Percentiles rank a stretch among this genome's conserved stretches.
Evolutionary conservation across 2,888 invertebrate species (phyloP).

Genomic region (Eledona agricola): DNA sequence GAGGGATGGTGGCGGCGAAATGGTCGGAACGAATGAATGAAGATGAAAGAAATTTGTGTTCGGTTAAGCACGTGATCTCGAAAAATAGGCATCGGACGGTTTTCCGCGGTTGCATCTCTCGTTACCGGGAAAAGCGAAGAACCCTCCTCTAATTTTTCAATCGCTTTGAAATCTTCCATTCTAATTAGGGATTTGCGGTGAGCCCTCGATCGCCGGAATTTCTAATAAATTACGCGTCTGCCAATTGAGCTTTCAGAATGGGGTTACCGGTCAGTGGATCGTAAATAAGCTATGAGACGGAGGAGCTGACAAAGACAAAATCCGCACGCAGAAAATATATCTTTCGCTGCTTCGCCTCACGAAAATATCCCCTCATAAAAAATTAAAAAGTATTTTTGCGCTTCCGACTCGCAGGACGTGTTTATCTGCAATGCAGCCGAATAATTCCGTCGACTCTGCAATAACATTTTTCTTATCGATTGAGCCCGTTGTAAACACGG

Average conservation of each 20-base stretch:
- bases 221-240: slow-evolving; percentile 19
- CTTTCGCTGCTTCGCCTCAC: background rate
- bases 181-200: slow-evolving; percentile 23
- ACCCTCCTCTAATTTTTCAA: slow-evolving; percentile 24
- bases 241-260: slow-evolving; percentile 24
- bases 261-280: slow-evolving; percentile 17
- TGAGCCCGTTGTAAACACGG: slow-evolving; percentile 31
- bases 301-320: slow-evolving; percentile 15
- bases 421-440: slow-evolving; percentile 38
- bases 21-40: slow-evolving; percentile 44
- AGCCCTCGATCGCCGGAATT: slow-evolving; percentile 11
- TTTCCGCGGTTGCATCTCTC: slow-evolving; percentile 39
- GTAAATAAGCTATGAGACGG: slow-evolving; percentile 26
- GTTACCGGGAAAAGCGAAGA: slow-evolving; percentile 36
- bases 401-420: slow-evolving; percentile 24
- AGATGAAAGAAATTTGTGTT: slow-evolving; percentile 52
- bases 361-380: too few species aligned
- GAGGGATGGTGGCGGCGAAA: slow-evolving; percentile 15
- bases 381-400: too few species aligned
- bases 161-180: slow-evolving; percentile 23
- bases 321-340: slow-evolving; percentile 4
- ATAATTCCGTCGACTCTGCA: slow-evolving; percentile 21
- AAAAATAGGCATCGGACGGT: slow-evolving; percentile 41
- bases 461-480: slow-evolving; percentile 39
- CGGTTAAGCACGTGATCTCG: slow-evolving; percentile 46